Base-by-base conservation (phyloP, 2,113 vertebrate genomes). In the Origma solitaria region DNA sequence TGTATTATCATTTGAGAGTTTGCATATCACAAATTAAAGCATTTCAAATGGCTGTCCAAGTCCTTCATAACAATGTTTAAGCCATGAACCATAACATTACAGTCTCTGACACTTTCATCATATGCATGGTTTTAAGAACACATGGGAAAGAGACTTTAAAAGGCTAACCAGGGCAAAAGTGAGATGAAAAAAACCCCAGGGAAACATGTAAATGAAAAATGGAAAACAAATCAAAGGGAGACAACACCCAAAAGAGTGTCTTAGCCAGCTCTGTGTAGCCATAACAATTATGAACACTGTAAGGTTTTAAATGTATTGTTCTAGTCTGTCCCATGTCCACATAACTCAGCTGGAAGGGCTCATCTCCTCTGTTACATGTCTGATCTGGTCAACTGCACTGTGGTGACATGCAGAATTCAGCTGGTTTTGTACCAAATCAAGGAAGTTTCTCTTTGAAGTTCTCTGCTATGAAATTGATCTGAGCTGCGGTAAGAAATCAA, bases 281-380 rank as follows among this genome's bases (percentile, higher is more conserved):
- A 0, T 49, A 69, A 49, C n/a, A 69, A 61, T 57, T 23, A 54
- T 1, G 16, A 90, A 56, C 4, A 21, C 31, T 1, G 0, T 11
- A 40, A 49, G 11, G 44, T 83, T 82, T 47, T 8, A 57, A 75
- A 82, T 38, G 25, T 23, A 47, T 15, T 82, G 18, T 37, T 82
- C 25, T 4, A 15, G n/a, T 31, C 33, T 53, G 23, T 84, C 69
- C 44, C 28, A 28, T 40, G 45, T 17, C 49, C 58, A n/a, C 23
- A 4, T 7, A 50, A 42, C 49, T 45, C 13, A 88, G 71, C 70
- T 79, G 65, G 45, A 28, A 60, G 82, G 2, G 5, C n/a, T 38
- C 24, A 8, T 40, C 49, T 60, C 40, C 38, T 61, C 45, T 21
- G 1, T 14, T 27, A 7, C 0, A 1, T 23, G 37, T 30, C 62